Evolutionary conservation across 2,113 vertebrate genomes (phyloP).

Genomic region (Collichthys lucidus): DNA sequence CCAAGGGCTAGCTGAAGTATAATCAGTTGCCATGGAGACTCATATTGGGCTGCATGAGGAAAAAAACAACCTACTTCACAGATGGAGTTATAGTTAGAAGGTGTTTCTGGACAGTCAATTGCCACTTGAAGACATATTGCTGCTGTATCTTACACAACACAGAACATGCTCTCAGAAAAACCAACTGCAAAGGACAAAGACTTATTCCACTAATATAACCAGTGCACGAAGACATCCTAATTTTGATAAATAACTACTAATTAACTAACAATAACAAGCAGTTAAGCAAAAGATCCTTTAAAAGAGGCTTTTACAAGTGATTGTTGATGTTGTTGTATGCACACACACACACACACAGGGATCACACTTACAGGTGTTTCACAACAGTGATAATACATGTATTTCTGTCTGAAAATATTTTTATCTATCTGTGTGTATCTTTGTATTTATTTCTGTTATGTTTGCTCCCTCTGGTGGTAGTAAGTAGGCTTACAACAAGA

Average conservation of each 20-base stretch:
- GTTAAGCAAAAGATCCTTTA: not conserved
- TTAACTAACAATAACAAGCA: not conserved
- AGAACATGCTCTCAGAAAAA: not conserved
- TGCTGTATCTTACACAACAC: not conserved
- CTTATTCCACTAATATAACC: not conserved
- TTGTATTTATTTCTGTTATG: not conserved
- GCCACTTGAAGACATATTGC: not conserved
- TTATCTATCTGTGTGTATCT: not conserved
- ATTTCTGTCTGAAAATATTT: not conserved
- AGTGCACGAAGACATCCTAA: not conserved
- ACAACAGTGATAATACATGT: not conserved
- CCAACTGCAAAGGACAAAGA: not conserved
- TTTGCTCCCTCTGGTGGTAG: constrained; percentile 61
- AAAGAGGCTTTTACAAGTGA: not conserved
- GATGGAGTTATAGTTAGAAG: not conserved
- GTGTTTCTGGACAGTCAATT: not conserved
- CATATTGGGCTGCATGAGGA: constrained; percentile 20
- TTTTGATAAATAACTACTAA: not conserved
- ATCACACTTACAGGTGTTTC: not conserved
- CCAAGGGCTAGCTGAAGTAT: not conserved
- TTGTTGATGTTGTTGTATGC: not conserved
- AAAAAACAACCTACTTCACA: not conserved
- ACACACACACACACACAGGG: not conserved
- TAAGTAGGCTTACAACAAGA: not conserved
- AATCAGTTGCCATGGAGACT: constrained; percentile 65